These are phyloP conservation scores for Eulemur macaco DNA, from an alignment of 2,113 vertebrate species.

Conservation along the genomic window DNA sequence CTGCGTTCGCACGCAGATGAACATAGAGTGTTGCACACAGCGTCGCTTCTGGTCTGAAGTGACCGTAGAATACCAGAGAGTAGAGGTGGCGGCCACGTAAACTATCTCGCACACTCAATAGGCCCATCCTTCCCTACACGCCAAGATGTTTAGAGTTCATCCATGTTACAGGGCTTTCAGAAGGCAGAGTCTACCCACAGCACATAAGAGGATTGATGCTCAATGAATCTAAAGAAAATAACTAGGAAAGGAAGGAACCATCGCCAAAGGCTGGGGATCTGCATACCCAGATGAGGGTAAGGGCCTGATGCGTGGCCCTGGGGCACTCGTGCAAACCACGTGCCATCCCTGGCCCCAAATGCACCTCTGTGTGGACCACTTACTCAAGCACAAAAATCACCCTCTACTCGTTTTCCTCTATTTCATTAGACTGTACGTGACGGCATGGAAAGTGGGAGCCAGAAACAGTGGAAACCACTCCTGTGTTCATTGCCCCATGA, in stretches of 20 bases:
- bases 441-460: background rate
- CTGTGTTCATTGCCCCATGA: background rate
- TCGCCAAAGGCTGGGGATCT: background rate
- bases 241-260: background rate
- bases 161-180: background rate
- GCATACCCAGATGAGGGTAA: background rate
- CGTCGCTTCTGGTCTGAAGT: background rate
- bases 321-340: background rate
- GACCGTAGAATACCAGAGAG: background rate
- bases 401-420: background rate
- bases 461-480: background rate
- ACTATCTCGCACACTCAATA: background rate
- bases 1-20: background rate
- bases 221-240: background rate
- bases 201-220: background rate
- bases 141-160: background rate
- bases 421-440: background rate
- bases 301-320: accelerated
- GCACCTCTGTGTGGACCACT: background rate
- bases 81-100: background rate
- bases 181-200: background rate
- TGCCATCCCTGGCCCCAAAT: background rate
- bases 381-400: background rate
- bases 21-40: background rate
- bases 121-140: background rate